These are phyloP conservation scores for Spongilla lacustris DNA, from an alignment of 37 sponge, comb jelly and placozoan genomes.

Conservation along the genomic window DNA sequence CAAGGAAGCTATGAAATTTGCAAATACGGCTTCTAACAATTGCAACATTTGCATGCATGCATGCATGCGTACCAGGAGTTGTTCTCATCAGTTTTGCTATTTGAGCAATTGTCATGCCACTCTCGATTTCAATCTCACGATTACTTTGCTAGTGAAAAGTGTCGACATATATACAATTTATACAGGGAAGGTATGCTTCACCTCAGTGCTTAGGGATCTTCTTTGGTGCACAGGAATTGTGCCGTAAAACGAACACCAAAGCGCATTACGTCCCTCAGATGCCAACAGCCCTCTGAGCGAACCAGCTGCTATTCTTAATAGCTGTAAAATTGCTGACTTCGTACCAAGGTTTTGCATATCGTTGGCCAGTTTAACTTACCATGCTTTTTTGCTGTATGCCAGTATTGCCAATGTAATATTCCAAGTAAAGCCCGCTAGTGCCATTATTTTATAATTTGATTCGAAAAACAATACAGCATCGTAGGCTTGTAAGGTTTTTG, in stretches of 20 bases:
- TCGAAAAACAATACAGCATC: not conserved
- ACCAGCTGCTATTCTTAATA: not conserved
- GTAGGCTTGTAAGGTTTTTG: not conserved
- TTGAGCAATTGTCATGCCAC: constrained; percentile 29
- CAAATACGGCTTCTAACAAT: not conserved
- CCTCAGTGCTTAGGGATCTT: not conserved
- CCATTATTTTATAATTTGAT: not conserved
- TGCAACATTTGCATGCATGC: not conserved
- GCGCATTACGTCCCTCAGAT: not conserved
- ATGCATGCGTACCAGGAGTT: not conserved
- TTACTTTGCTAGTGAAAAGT: not conserved
- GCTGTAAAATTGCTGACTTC: not conserved
- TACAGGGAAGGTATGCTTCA: not conserved
- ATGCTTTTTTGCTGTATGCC: not conserved
- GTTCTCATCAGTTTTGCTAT: not conserved
- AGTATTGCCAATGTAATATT: not conserved
- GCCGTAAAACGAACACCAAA: not conserved
- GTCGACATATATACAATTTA: too few relatives aligned
- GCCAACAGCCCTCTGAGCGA: not conserved
- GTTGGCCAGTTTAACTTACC: not conserved
- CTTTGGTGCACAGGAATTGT: not conserved
- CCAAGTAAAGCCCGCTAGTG: not conserved
- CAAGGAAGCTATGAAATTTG: not conserved
- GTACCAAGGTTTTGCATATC: not conserved
- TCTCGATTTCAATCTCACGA: not conserved